Evolutionary conservation across 1,140 invertebrate species (phyloP).

Genomic region (Halesus radiatus): DNA sequence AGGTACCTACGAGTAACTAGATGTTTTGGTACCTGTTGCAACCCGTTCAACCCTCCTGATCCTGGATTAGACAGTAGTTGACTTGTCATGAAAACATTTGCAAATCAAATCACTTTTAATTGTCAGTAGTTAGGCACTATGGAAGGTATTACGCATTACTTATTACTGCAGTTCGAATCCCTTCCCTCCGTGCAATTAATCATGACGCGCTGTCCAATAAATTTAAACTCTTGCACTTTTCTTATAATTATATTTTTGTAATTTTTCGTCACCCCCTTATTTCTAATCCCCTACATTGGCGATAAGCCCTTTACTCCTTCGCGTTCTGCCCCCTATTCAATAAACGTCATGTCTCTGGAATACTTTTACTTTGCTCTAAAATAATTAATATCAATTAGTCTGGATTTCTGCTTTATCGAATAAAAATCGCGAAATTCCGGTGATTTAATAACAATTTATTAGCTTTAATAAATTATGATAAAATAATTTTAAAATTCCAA

Average conservation of each 20-base stretch:
- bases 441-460: too few relatives aligned
- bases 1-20: too few relatives aligned
- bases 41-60: too few relatives aligned
- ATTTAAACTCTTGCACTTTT: slow-evolving; percentile 70
- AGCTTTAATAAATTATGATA: too few relatives aligned
- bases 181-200: slow-evolving; percentile 49
- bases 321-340: slow-evolving; percentile 61
- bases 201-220: slow-evolving; percentile 64
- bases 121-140: slow-evolving; percentile 35
- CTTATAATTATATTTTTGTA: slow-evolving; percentile 70
- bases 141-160: not conserved
- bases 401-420: too few relatives aligned
- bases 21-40: too few relatives aligned
- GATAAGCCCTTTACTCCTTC: slow-evolving; percentile 50
- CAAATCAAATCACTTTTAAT: slow-evolving; percentile 28
- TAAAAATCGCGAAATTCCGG: too few relatives aligned
- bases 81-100: not conserved
- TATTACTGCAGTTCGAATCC: not conserved
- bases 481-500: too few relatives aligned
- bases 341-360: slow-evolving; percentile 57
- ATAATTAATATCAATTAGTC: slow-evolving; percentile 57
- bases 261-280: slow-evolving; percentile 39
- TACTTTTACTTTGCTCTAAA: slow-evolving; percentile 55
- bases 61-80: not conserved
- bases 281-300: slow-evolving; percentile 17